Evolutionary conservation across 2,888 invertebrate species (phyloP), one percentile per base, ranked within the genome.

Genomic region (Acrocyrtus sp.): DNA sequence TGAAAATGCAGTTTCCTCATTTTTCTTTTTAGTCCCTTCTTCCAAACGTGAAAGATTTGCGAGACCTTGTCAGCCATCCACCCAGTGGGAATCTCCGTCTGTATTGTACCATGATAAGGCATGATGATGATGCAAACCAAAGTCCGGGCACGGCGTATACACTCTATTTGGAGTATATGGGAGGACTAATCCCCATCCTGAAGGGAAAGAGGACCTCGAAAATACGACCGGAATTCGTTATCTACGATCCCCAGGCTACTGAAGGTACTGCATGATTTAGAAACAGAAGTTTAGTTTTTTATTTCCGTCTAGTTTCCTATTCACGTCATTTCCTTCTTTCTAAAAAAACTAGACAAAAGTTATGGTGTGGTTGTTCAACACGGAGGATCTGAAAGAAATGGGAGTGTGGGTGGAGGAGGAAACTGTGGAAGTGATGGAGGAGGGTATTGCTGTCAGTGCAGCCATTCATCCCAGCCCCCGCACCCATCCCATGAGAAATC

Each of bases 101-200:
- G 70, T 96, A 98, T 86, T 99, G 99, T 86, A 99, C 98, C 63
- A 98, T 99, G 93, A 91, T 98, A 74, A 89, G 96, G 0, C 95
- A 96, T 83, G 94, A 94, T 77, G 91, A 92, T 75, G 95, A 95
- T 81, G 90, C 90, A 3, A 80, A 73, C 65, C 79, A 78, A 62
- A 81, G 80, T 69, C 87, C 88, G 4, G 90, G 91, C 41, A 92
- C 92, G 34, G 93, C 93, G 80, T 95, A 94, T 87, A 75, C 75
- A 98, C 17, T 75, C 50, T 98, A 98, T 85, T 87, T 98, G 81
- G 98, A 98, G 84, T 97, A 97, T 85, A 88, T 98, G 39, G 98
- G 98, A 2, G 98, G 98, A 0, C 87, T 98, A 54, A 96, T 99
- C 78, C 98, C 99, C 0, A 87, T 99, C 63, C 51, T 70, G n/a